These are phyloP conservation scores for Eospalax fontanierii DNA, from an alignment of 2,797 vertebrate genomes.

Conservation along the genomic window DNA sequence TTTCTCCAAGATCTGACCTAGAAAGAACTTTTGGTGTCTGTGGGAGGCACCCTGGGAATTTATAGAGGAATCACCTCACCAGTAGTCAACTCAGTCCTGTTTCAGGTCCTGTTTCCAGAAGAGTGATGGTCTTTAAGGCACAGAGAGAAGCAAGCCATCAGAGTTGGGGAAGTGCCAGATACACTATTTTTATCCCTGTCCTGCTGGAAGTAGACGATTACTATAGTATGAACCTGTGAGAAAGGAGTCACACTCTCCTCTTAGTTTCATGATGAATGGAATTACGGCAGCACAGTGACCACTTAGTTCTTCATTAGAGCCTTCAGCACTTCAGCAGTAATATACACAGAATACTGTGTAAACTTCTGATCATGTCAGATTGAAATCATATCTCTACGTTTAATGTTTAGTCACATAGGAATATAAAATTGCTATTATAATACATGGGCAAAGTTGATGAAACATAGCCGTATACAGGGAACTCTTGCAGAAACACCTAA, in stretches of 20 bases:
- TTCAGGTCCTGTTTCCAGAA: background rate
- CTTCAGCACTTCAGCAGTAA: background rate
- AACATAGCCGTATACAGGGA: background rate
- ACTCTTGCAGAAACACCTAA: background rate
- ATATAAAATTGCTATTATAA: background rate
- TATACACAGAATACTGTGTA: background rate
- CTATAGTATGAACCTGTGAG: background rate
- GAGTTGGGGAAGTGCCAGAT: background rate
- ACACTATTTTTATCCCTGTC: background rate
- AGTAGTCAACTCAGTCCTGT: background rate
- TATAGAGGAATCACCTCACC: background rate
- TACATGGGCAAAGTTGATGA: background rate
- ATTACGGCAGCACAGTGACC: background rate
- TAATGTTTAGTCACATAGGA: background rate
- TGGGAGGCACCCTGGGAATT: background rate
- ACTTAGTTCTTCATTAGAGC: background rate
- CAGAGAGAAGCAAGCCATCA: background rate
- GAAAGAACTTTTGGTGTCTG: background rate
- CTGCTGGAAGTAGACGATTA: background rate
- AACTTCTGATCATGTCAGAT: background rate
- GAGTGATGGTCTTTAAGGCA: background rate
- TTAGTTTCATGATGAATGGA: background rate
- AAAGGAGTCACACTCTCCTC: background rate
- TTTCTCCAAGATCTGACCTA: background rate
- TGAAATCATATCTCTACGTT: background rate